These are phyloP conservation scores for Microcebus ravelobensis DNA, from an alignment of 2,113 vertebrate species.

Conservation along the genomic window DNA sequence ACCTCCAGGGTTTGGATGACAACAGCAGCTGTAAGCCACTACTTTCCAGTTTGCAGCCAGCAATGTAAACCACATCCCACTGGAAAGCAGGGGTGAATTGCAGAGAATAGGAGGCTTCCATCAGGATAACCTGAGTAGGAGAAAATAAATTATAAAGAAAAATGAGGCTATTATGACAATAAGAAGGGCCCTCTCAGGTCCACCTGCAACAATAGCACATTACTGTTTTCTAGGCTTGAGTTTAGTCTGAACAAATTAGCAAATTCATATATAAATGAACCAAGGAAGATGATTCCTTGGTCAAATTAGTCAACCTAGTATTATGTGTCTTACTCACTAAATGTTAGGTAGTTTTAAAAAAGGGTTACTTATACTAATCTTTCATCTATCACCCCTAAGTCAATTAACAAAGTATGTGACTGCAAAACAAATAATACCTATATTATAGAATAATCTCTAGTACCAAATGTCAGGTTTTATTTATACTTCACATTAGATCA, in stretches of 20 bases:
- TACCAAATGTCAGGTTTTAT: neutral
- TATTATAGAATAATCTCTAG: neutral
- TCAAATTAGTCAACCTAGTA: neutral
- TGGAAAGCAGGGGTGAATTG: fast-evolving
- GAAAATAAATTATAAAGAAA: neutral
- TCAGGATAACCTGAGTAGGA: neutral
- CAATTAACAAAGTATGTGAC: neutral
- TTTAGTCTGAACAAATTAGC: neutral
- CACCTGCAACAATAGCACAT: neutral
- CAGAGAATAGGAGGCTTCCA: fast-evolving
- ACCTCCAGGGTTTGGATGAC: neutral
- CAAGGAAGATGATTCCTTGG: neutral
- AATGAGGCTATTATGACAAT: neutral
- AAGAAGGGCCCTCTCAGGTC: neutral
- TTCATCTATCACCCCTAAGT: neutral
- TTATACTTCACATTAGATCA: neutral
- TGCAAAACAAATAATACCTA: neutral
- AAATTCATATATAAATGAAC: neutral
- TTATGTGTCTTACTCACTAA: neutral
- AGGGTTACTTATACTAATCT: neutral
- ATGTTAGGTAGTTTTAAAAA: neutral
- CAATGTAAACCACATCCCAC: neutral
- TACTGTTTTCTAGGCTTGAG: neutral
- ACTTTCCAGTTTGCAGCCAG: neutral
- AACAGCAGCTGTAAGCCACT: neutral